Evolutionary conservation across 30 jellyfish, hydroid and myxozoan species (phyloP).

Genomic region (Aurelia aurita complex sp. Pacific): DNA sequence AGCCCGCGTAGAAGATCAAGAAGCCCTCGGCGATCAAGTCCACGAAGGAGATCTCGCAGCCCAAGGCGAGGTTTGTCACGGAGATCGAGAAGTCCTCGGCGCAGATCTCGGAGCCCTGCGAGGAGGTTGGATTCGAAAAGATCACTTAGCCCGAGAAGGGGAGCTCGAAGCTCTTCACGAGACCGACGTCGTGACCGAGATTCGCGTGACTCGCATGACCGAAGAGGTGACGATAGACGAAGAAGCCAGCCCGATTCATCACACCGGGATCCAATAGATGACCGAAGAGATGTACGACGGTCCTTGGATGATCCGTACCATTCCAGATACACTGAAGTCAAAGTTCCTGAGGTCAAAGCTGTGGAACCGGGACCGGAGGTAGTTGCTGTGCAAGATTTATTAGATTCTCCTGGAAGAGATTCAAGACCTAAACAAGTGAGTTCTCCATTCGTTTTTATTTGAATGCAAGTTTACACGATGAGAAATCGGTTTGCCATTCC

Average conservation of each 20-base stretch:
- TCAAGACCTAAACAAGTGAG: constrained; percentile 88
- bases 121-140: constrained; percentile 37
- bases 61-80: constrained; percentile 29
- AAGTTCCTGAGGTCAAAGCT: constrained; percentile 22
- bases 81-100: constrained; percentile 63
- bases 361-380: constrained; percentile 78
- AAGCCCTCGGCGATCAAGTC: constrained; percentile 39
- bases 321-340: constrained; percentile 6
- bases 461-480: too few species aligned
- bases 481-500: too few species aligned
- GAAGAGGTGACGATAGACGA: constrained; percentile 22
- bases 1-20: constrained; percentile 38
- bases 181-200: constrained; percentile 33
- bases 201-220: neutral
- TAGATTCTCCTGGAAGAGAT: constrained; percentile 90
- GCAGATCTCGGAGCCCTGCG: constrained; percentile 49
- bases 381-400: constrained; percentile 80
- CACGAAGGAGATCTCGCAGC: constrained; percentile 37
- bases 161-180: constrained; percentile 38
- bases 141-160: constrained; percentile 52
- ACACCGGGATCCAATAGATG: neutral
- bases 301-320: constrained; percentile 12
- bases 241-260: constrained; percentile 6
- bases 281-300: constrained; percentile 17
- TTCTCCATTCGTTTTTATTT: neutral